Evolutionary conservation across 1,140 invertebrate genomes (phyloP), one percentile per base, ranked within the genome.

Genomic region (Platyscapa corneri): DNA sequence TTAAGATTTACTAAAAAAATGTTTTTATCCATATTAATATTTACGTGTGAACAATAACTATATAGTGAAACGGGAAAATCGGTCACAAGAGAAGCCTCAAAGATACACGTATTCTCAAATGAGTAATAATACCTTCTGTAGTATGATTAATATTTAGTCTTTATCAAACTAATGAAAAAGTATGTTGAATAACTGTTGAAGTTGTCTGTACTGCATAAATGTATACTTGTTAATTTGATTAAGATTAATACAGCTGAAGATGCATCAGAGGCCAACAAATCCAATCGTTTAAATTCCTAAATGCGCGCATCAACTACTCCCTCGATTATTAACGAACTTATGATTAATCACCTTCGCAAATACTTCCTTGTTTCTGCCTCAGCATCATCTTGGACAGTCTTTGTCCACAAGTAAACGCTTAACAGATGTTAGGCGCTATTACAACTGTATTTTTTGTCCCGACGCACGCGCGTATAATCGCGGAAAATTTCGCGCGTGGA

Each of bases 221-320:
- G 0, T 37, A 37, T 23, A 20, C 32, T 32, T 32, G n/a, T 23
- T 0, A 34, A 32, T 67, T 16, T 30, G n/a, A 67, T 67, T 67
- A 67, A 67, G 30, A 67, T 34, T 67, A 32, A 67, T 6, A 20
- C 14, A 20, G 20, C 67, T 7, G 16, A 70, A 70, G 30, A 6
- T 34, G 32, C 18, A 37, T 70, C 12, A n/a, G 2, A 16, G 37
- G 32, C 34, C 56, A 60, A 60, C 3, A 53, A 53, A 3, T n/a
- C n/a, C n/a, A n/a, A n/a, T n/a, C 16, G 18, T 67, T 67, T 67
- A 67, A 67, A 32, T 67, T 67, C 64, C n/a, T 30, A 70, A 70
- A 37, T 2, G 32, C 32, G 30, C 37, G 1, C 34, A 20, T 20
- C 34, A 67, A 27, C 56, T 27, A 60, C 0, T 14, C 27, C 23